Conservation (phyloP, 2,888 invertebrate genomes). For the Oscheius myriophilus region DNA sequence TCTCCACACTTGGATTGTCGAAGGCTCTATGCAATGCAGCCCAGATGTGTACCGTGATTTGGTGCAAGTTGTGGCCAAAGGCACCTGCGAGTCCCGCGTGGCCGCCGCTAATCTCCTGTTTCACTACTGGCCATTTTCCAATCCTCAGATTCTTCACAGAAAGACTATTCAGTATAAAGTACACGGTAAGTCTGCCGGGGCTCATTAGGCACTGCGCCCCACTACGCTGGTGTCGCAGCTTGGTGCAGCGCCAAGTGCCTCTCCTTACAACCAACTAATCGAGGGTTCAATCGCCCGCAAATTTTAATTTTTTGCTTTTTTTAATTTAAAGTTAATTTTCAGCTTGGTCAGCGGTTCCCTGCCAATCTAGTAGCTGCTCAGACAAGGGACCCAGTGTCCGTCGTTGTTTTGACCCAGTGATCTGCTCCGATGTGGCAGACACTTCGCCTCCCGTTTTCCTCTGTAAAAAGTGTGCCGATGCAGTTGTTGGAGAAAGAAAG, state of each 20-base stretch:
- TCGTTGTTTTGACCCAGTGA: constrained; percentile 91
- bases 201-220: background rate
- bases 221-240: no score
- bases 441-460: constrained; percentile 84
- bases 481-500: constrained; percentile 71
- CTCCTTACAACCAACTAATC: no score
- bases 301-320: no score
- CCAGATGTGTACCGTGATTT: constrained; percentile 80
- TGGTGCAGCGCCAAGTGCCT: no score
- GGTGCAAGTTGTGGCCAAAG: constrained; percentile 74
- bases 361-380: constrained; percentile 58
- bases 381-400: constrained; percentile 72
- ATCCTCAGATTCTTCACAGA: constrained; percentile 89
- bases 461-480: constrained; percentile 78
- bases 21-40: constrained; percentile 93
- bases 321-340: constrained; percentile 16
- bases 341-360: constrained; percentile 52
- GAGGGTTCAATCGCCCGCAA: no score
- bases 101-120: constrained; percentile 95
- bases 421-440: constrained; percentile 77
- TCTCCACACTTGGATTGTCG: constrained; percentile 93
- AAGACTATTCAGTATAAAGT: constrained; percentile 87
- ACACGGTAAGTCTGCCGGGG: constrained; percentile 75
- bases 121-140: constrained; percentile 98
- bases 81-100: constrained; percentile 89